Conservation (phyloP, 2,113 vertebrate species). For the Periophthalmus modestus region DNA sequence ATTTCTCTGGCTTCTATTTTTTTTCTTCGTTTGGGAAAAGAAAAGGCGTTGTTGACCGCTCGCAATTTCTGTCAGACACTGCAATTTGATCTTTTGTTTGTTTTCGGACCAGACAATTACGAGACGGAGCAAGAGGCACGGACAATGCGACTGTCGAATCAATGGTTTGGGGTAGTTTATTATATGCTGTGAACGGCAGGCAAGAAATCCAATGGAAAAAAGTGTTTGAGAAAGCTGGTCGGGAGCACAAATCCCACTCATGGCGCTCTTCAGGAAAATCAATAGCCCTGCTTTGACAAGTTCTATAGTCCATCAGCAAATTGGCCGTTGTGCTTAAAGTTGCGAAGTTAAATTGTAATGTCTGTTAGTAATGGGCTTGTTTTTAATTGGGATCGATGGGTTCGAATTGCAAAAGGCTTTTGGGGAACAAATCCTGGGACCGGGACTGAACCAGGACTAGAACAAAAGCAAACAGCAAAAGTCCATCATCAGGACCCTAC, state of each 20-base stretch:
- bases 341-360: constrained; percentile 33
- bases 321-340: constrained; percentile 30
- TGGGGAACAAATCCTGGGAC: not conserved
- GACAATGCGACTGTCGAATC: constrained; percentile 58
- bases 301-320: constrained; percentile 40
- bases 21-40: not conserved
- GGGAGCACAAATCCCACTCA: constrained; percentile 33
- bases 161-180: constrained; percentile 37
- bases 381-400: constrained; percentile 42
- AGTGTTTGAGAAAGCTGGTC: constrained; percentile 27
- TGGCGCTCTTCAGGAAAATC: constrained; percentile 41
- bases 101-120: constrained; percentile 47
- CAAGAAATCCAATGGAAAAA: constrained; percentile 48
- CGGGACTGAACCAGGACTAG: no score
- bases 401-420: constrained; percentile 17
- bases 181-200: constrained; percentile 31
- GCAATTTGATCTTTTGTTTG: constrained; percentile 57
- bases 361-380: constrained; percentile 24
- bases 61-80: constrained; percentile 41
- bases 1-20: constrained; percentile 35
- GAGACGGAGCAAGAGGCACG: constrained; percentile 24
- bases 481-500: no score
- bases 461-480: no score
- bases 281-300: constrained; percentile 47
- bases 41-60: constrained; percentile 34